Evolutionary conservation across 1,140 invertebrate genomes (phyloP), one percentile per base, ranked within the genome.

Genomic region (Nomia melanderi): DNA sequence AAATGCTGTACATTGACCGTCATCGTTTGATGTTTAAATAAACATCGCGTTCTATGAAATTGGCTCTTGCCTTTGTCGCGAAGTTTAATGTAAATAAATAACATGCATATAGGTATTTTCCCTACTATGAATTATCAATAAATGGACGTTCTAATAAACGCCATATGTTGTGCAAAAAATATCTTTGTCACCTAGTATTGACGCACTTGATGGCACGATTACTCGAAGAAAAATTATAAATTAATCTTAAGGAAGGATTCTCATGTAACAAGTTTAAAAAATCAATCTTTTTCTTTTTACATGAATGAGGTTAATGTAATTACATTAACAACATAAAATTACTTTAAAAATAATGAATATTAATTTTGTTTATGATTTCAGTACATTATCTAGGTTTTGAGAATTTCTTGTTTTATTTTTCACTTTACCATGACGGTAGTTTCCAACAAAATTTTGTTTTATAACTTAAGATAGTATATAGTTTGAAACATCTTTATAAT

Each of bases 151-250:
- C 47, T 66, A 60, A 63, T 66, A 27, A 53, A 60, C 60, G 71
- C 14, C 53, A 56, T 67, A 60, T 66, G 53, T 78, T 33, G 33
- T 9, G 17, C 57, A 73, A 25, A 59, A 47, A 81, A 54, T 50
- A 67, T 67, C 56, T 74, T 69, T 79, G 53, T 75, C 8, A 63
- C 44, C 54, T 76, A 76, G 36, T 70, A 79, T 63, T 54, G 47
- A 82, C 80, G 72, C 78, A 76, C 78, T 80, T 82, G 80, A 80
- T 80, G 78, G 60, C 78, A 82, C 78, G 62, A 63, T 69, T 64
- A 60, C 23, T 25, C 39, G 25, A 59, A 77, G 33, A 54, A 31
- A 17, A 60, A 63, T 70, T 27, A 29, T 70, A 71, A 75, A 75
- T 63, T 44, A 64, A 69, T 59, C 17, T 72, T 70, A 70, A 62